Base-by-base conservation (phyloP, 2,888 invertebrate species). In the Protodeltote pygarga region DNA sequence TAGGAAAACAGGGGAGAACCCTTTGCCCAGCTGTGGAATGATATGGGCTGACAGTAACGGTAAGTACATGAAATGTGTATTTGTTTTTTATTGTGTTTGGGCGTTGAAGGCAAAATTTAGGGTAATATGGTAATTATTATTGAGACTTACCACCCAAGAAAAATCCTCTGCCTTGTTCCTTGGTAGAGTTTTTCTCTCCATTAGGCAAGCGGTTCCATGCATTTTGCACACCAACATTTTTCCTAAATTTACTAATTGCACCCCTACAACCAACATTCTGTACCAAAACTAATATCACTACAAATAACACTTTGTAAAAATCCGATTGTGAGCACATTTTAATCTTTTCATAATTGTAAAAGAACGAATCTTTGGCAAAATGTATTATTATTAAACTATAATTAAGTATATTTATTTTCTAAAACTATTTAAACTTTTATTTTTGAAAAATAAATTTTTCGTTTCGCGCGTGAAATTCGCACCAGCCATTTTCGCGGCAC, bases 311-410 rank as follows among this genome's bases (percentile, higher is more conserved):
- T 74, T 76, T 53, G 76, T 55, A 71, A 70, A 16, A 73, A 73
- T 75, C 69, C 65, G 64, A 72, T 74, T 77, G 75, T 65, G 77
- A 79, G 75, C 63, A 78, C 89, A 89, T 89, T 77, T 86, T 89
- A 78, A 70, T 65, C 74, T 75, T 81, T 74, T 79, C 86, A 86
- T 86, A 81, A 77, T 86, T 83, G 71, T 50, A 75, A 72, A 62
- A 69, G 50, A 66, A 64, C 63, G 64, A 58, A 61, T 79, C 77
- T 81, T 79, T 81, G 78, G 76, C 63, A 46, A 33, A 50, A 60
- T 50, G 25, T 57, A 37, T 8, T 35, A 40, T 41, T 35, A 29
- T 11, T 33, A 14, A 3, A 14, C 9, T 27, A 11, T 31, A 34
- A 24, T 27, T 5, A 39, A n/a, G n/a, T n/a, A 10, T 29, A 41